Evolutionary conservation across 1,140 invertebrate genomes (phyloP).

Genomic region (Pseudoatta argentina): DNA sequence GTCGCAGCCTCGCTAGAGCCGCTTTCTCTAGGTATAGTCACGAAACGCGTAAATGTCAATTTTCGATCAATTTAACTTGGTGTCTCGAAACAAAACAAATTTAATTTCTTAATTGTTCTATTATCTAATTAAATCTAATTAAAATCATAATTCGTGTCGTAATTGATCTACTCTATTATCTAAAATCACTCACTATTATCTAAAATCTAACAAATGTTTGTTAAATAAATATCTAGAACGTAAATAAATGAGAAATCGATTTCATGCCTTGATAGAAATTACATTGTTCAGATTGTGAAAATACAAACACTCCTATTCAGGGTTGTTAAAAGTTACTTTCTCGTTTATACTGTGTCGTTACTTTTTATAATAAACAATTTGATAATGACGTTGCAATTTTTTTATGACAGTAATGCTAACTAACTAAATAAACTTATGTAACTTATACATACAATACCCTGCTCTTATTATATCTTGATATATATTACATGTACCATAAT

Average conservation of each 20-base stretch:
- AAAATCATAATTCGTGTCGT: too few relatives aligned
- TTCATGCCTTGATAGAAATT: background rate
- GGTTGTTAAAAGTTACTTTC: too few relatives aligned
- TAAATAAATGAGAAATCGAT: background rate
- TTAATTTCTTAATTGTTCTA: background rate
- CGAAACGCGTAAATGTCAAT: background rate
- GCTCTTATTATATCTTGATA: background rate
- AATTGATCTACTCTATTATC: too few relatives aligned
- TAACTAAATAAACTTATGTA: too few relatives aligned
- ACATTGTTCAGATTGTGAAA: background rate
- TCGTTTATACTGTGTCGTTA: too few relatives aligned
- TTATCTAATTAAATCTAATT: too few relatives aligned
- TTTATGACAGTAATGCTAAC: too few relatives aligned
- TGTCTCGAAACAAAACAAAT: background rate
- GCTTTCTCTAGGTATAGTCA: conserved; percentile 87
- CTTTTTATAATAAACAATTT: too few relatives aligned
- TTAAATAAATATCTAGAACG: background rate
- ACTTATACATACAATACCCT: too few relatives aligned
- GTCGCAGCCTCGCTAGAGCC: conserved; percentile 88
- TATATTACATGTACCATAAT: background rate
- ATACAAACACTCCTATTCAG: background rate
- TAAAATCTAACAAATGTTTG: background rate
- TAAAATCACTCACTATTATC: too few relatives aligned
- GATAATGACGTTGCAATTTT: too few relatives aligned
- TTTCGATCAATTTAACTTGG: background rate